Evolutionary conservation across 2,113 vertebrate genomes (phyloP).

Genomic region (Pleuronectes platessa): DNA sequence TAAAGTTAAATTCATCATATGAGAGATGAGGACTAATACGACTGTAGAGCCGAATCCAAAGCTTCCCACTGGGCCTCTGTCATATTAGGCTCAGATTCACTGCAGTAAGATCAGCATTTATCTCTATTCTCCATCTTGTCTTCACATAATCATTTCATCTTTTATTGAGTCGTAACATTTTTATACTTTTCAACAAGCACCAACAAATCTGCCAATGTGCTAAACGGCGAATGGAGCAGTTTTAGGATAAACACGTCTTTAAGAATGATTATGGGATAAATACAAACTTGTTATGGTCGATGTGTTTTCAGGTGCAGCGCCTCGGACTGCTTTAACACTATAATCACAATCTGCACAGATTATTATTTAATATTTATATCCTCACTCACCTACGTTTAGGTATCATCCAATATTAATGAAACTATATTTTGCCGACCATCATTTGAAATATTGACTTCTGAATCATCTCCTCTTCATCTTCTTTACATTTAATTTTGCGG

Average conservation of each 20-base stretch:
- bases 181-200: neutral
- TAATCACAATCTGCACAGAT: conserved; percentile 8
- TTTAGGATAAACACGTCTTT: neutral
- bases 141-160: neutral
- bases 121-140: neutral
- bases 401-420: neutral
- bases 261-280: neutral
- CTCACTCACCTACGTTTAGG: neutral
- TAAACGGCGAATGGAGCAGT: neutral
- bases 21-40: too few species aligned
- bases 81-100: neutral
- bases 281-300: neutral
- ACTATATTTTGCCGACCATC: neutral
- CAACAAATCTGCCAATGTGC: neutral
- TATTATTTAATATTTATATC: conserved; percentile 1
- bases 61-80: neutral
- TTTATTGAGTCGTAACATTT: neutral
- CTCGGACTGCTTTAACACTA: neutral
- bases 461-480: neutral
- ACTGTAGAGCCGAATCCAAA: neutral
- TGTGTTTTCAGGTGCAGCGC: conserved; percentile 21
- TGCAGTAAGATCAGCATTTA: neutral
- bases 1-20: too few species aligned
- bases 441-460: neutral
- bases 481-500: neutral